These are phyloP conservation scores for Diglossa cyanea DNA, from an alignment of 2,797 vertebrate species.

Conservation along the genomic window DNA sequence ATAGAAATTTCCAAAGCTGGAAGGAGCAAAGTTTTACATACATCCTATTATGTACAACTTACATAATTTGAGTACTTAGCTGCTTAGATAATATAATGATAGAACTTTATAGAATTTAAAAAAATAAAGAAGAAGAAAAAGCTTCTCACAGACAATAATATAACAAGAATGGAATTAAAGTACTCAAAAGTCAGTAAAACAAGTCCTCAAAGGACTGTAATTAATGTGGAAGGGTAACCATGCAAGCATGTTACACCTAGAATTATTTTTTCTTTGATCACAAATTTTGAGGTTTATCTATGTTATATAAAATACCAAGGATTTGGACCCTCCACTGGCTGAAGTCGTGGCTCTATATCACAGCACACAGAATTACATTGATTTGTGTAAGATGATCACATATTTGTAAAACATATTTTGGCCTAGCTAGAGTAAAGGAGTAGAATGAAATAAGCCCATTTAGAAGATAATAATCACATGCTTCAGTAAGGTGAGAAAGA, in stretches of 20 bases:
- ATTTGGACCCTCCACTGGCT: neutral
- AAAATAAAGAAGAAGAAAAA: neutral
- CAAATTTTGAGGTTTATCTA: neutral
- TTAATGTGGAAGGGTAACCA: neutral
- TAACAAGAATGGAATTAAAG: neutral
- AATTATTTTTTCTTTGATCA: neutral
- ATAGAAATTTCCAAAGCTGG: slow-evolving; percentile 30
- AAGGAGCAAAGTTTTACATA: slow-evolving; percentile 12
- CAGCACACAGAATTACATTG: neutral
- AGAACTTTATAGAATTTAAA: neutral
- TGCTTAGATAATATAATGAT: slow-evolving; percentile 45
- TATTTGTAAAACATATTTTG: neutral
- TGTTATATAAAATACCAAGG: neutral
- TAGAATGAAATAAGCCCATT: neutral
- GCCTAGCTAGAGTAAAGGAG: neutral
- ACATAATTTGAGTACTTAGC: slow-evolving; percentile 23
- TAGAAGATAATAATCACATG: neutral
- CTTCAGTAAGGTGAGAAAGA: neutral
- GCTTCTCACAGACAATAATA: neutral
- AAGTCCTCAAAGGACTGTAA: neutral
- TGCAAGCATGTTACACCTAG: neutral
- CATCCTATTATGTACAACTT: slow-evolving; percentile 42
- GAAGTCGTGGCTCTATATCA: neutral
- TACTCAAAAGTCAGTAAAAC: neutral
- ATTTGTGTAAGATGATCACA: neutral